These are phyloP conservation scores for Maconellicoccus hirsutus DNA, from an alignment of 1,140 invertebrate species.

Conservation along the genomic window DNA sequence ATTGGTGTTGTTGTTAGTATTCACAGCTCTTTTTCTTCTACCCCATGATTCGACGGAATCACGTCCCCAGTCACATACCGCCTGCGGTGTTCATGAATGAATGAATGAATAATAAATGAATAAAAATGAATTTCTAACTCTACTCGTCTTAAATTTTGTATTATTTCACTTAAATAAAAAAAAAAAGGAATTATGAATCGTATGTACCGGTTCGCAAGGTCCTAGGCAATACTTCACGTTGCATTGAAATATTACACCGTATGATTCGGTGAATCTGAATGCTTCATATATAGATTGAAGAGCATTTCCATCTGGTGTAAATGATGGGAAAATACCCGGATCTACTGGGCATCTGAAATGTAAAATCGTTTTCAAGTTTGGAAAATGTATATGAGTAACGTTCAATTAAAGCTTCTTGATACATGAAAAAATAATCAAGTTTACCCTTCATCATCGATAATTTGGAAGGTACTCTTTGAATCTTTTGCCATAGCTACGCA, in stretches of 20 bases:
- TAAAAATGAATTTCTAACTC: neutral
- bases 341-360: slow-evolving; percentile 72
- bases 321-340: slow-evolving; percentile 82
- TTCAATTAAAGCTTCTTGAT: slow-evolving; percentile 11
- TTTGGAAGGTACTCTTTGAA: slow-evolving; percentile 88
- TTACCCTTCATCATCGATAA: slow-evolving; percentile 87
- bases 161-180: neutral
- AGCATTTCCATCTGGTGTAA: slow-evolving; percentile 74
- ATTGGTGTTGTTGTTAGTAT: slow-evolving; percentile 41
- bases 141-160: neutral
- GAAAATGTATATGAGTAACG: slow-evolving; percentile 24
- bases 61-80: slow-evolving; percentile 75
- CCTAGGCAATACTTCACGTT: slow-evolving; percentile 93
- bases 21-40: slow-evolving; percentile 64
- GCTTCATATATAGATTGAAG: slow-evolving; percentile 86
- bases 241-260: slow-evolving; percentile 93
- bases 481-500: slow-evolving; percentile 95
- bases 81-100: too few relatives aligned
- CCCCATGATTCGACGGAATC: slow-evolving; percentile 83
- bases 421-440: slow-evolving; percentile 27
- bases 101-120: slow-evolving; percentile 29
- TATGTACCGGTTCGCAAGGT: slow-evolving; percentile 75
- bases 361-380: too few relatives aligned
- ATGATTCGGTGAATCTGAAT: slow-evolving; percentile 90
- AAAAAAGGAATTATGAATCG: neutral